A percentile compares a stretch with the other conserved stretches of the same genome.
phyloP scores from a whole-genome alignment of 2,888 invertebrate genomes.

The Harmothoe impar region DNA sequence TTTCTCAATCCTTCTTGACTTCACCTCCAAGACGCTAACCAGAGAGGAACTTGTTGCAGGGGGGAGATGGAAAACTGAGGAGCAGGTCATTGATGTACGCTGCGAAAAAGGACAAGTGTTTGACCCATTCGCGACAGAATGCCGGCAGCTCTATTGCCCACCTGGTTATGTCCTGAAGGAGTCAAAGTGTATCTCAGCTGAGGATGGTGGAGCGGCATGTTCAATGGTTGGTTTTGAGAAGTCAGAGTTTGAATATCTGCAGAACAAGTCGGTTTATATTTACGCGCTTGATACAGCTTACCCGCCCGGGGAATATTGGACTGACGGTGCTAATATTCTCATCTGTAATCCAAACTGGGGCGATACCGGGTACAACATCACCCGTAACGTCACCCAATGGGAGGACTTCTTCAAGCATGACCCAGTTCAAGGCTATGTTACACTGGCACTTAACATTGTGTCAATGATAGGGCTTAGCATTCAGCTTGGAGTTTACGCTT shows the following conservation, averaged over 20 bases:
- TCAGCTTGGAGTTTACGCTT: constrained; percentile 50
- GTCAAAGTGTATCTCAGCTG: constrained; percentile 6
- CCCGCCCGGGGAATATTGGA: constrained; percentile 38
- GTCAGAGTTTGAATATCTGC: constrained; percentile 39
- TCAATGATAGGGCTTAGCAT: constrained; percentile 50
- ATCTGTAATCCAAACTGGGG: constrained; percentile 37
- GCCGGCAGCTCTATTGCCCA: constrained; percentile 11
- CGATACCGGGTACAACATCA: constrained; percentile 5
- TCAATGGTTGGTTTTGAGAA: constrained; percentile 27
- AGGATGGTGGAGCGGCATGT: constrained; percentile 42
- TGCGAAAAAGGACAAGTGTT: constrained; percentile 30
- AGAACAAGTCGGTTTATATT: constrained; percentile 43
- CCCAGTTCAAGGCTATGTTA: constrained; percentile 38
- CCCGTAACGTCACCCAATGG: constrained; percentile 29
- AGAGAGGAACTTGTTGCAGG: neutral
- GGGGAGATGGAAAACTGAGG: constrained; percentile 2
- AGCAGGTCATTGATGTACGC: neutral
- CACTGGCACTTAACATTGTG: constrained; percentile 16
- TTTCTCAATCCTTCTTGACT: constrained; percentile 50
- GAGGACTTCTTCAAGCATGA: constrained; percentile 42
- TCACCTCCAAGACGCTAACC: neutral
- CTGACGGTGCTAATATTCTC: constrained; percentile 30
- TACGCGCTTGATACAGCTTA: neutral
- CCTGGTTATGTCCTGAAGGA: neutral
- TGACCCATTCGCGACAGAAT: constrained; percentile 43